These are phyloP conservation scores for Zapus hudsonius DNA, from an alignment of 2,113 vertebrate species.

Conservation along the genomic window DNA sequence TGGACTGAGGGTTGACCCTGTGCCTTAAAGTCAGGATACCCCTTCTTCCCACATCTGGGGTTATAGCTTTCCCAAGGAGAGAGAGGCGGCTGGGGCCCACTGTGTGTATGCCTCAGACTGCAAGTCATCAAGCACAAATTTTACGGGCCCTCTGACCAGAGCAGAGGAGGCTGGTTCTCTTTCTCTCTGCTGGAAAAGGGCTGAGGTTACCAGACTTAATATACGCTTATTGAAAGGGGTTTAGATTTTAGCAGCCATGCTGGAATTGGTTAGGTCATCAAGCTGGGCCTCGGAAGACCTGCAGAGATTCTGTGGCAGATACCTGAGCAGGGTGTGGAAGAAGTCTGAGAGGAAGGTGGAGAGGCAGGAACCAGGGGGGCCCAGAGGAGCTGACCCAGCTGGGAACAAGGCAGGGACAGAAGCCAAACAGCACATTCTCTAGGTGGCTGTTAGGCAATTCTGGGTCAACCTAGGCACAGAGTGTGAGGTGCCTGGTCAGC, in stretches of 20 bases:
- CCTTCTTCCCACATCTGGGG: not conserved
- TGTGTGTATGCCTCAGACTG: not conserved
- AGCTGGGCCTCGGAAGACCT: not conserved
- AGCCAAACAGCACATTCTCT: constrained; percentile 24
- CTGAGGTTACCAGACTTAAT: no score
- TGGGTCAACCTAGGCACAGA: not conserved
- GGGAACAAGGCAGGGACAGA: not conserved
- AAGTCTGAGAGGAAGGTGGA: not conserved
- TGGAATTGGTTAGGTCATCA: no score
- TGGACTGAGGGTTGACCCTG: not conserved
- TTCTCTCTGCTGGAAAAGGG: no score
- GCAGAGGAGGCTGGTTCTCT: no score
- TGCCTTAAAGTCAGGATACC: not conserved
- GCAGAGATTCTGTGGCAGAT: not conserved
- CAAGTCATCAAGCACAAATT: not conserved
- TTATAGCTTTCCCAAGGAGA: not conserved
- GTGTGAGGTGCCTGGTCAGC: not conserved
- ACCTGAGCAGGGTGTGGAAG: not conserved
- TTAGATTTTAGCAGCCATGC: no score
- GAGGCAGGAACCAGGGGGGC: not conserved
- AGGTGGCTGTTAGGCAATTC: constrained; percentile 46
- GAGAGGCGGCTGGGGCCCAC: no score
- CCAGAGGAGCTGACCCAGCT: not conserved
- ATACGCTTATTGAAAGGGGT: no score
- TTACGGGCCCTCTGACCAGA: no score